Evolutionary conservation across 2,113 vertebrate genomes (phyloP).

Genomic region (Saccopteryx bilineata): DNA sequence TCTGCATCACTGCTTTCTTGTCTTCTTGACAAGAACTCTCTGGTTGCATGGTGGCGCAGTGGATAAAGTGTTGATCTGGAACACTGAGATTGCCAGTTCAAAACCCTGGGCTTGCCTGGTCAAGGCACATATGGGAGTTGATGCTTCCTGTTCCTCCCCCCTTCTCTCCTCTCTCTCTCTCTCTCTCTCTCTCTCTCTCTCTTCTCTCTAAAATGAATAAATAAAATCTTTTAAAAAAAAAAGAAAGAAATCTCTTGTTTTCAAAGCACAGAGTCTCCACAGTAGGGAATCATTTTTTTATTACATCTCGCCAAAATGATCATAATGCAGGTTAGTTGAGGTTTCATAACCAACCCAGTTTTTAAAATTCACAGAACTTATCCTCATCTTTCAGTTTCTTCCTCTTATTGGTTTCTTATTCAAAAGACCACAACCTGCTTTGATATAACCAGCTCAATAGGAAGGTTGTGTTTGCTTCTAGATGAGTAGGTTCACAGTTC

Average conservation of each 20-base stretch:
- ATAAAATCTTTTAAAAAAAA: too few relatives aligned
- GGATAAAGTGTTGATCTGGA: too few relatives aligned
- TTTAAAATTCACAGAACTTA: not conserved
- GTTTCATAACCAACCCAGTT: constrained; percentile 5
- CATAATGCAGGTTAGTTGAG: not conserved
- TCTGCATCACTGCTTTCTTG: not conserved
- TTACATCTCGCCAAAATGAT: not conserved
- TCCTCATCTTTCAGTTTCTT: not conserved
- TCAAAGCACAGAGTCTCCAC: not conserved
- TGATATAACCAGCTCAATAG: not conserved
- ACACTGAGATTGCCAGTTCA: too few relatives aligned
- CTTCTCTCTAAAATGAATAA: too few relatives aligned
- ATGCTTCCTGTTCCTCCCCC: too few relatives aligned
- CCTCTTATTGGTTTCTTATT: constrained; percentile 15
- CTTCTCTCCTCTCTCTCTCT: too few relatives aligned
- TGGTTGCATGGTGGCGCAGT: too few relatives aligned
- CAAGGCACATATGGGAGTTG: too few relatives aligned
- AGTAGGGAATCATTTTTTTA: not conserved
- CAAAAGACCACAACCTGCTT: not conserved
- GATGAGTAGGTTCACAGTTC: not conserved
- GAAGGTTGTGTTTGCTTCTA: not conserved
- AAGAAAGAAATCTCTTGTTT: not conserved
- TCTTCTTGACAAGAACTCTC: not conserved
- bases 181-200: too few relatives aligned
- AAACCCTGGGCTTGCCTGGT: too few relatives aligned